phyloP scores from a whole-genome alignment of 2,113 vertebrate species.

The Syrrhaptes paradoxus region DNA sequence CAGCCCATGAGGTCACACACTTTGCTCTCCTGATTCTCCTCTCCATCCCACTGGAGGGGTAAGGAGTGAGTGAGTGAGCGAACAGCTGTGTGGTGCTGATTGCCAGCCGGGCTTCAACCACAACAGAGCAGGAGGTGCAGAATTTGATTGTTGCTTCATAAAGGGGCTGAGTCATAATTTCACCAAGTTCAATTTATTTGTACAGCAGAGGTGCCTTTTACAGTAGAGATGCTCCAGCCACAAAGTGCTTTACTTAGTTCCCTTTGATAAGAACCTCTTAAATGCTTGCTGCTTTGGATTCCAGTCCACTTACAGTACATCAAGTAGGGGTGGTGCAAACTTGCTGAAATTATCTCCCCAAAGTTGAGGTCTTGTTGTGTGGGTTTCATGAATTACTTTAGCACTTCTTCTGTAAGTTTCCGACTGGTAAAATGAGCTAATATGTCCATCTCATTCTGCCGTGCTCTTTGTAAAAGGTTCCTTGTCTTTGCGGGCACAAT shows the following conservation, averaged over 20 bases:
- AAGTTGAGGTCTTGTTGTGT: background rate
- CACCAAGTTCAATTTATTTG: background rate
- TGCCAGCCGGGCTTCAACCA: too few relatives aligned
- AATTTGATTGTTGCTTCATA: background rate
- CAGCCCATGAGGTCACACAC: too few relatives aligned
- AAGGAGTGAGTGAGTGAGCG: too few relatives aligned
- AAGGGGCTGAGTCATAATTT: background rate
- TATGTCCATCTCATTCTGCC: rapidly evolving
- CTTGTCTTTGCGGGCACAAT: background rate
- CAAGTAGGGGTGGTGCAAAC: background rate
- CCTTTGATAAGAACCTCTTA: background rate
- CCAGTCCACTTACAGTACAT: background rate
- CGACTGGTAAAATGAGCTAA: background rate
- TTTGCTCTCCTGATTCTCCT: too few relatives aligned
- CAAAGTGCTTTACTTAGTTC: background rate
- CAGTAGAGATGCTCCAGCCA: background rate
- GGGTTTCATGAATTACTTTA: background rate
- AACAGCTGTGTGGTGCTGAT: too few relatives aligned
- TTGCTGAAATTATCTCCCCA: background rate
- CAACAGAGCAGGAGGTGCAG: background rate
- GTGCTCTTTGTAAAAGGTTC: background rate
- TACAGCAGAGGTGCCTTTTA: background rate
- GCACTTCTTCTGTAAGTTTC: background rate
- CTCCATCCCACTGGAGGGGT: too few relatives aligned
- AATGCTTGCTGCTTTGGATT: background rate